phyloP scores from a whole-genome alignment of 1,140 invertebrate species.

The Agrypnia vestita region DNA sequence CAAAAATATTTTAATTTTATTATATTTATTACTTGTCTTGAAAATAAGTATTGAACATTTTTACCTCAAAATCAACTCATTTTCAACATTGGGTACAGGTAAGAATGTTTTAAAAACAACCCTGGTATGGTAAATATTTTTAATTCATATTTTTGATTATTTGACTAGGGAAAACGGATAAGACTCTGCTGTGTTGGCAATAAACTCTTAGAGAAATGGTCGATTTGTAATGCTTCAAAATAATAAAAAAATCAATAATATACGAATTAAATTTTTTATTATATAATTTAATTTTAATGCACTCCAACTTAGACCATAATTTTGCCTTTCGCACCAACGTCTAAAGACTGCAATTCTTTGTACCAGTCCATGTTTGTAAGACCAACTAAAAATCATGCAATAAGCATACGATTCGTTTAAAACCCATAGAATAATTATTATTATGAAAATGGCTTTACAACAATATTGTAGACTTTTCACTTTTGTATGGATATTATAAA shows the following conservation, averaged over 20 bases:
- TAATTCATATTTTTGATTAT: too few relatives aligned
- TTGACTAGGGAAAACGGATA: neutral
- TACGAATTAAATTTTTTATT: too few relatives aligned
- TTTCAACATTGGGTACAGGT: too few relatives aligned
- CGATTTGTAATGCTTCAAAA: too few relatives aligned
- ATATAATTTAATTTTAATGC: conserved; percentile 31
- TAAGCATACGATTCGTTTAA: neutral
- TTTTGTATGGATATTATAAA: conserved; percentile 22
- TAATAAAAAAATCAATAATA: too few relatives aligned
- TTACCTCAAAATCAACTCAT: too few relatives aligned
- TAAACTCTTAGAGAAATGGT: conserved; percentile 19
- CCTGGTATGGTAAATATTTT: too few relatives aligned
- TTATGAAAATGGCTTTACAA: conserved; percentile 1
- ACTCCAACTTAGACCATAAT: conserved; percentile 42
- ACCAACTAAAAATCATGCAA: conserved; percentile 26
- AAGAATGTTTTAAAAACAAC: too few relatives aligned
- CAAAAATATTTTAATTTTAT: conserved; percentile 10
- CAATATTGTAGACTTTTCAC: conserved; percentile 19
- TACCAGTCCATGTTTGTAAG: conserved; percentile 27
- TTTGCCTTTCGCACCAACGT: conserved; percentile 38
- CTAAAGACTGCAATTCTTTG: conserved; percentile 33
- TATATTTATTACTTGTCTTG: conserved; percentile 8
- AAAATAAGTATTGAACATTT: neutral
- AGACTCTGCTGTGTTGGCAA: conserved; percentile 30
- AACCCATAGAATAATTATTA: neutral